Evolutionary conservation across 2,888 invertebrate genomes (phyloP).

Genomic region (Thyatira batis): DNA sequence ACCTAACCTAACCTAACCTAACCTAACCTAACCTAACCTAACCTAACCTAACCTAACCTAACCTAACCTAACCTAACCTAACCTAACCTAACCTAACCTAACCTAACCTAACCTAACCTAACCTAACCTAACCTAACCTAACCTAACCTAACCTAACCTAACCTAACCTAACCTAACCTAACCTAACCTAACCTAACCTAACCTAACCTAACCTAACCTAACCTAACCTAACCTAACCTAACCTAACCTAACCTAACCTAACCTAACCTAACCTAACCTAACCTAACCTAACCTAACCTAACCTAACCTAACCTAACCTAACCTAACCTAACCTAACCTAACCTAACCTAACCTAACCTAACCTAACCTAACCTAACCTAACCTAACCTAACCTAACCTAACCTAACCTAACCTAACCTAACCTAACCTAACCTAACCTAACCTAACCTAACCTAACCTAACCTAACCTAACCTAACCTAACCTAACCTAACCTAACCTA

Average conservation of each 20-base stretch:
- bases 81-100: conserved; percentile 26
- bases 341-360: conserved; percentile 21
- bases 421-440: conserved; percentile 29
- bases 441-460: conserved; percentile 31
- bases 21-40: conserved; percentile 10
- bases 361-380: conserved; percentile 28
- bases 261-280: conserved; percentile 12
- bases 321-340: conserved; percentile 25
- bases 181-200: not conserved
- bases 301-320: conserved; percentile 23
- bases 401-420: conserved; percentile 30
- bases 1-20: no score
- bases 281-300: conserved; percentile 13
- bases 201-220: not conserved
- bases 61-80: conserved; percentile 25
- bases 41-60: conserved; percentile 21
- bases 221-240: not conserved
- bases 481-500: conserved; percentile 26
- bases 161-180: not conserved
- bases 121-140: conserved; percentile 28
- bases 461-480: conserved; percentile 25
- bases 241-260: conserved; percentile 21
- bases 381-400: conserved; percentile 28
- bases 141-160: conserved; percentile 17
- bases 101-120: conserved; percentile 26